Evolutionary conservation across 2,113 vertebrate genomes (phyloP).

Genomic region (Anhinga rufa): DNA sequence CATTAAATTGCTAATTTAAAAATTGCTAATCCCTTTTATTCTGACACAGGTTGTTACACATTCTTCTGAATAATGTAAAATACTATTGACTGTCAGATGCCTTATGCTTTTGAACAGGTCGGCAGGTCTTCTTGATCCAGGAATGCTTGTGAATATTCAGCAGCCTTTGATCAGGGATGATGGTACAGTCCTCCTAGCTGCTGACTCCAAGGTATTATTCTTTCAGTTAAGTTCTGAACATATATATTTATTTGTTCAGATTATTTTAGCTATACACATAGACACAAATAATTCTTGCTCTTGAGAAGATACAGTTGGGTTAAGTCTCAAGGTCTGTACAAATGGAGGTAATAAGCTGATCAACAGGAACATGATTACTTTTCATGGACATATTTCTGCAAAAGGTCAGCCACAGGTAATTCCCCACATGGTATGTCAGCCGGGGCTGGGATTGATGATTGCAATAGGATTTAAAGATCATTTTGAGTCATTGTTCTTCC

Average conservation of each 20-base stretch:
- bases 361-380: not conserved
- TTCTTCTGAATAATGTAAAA: not conserved
- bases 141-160: conserved; percentile 98
- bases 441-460: not conserved
- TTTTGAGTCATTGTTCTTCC: not conserved
- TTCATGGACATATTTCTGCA: not conserved
- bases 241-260: not conserved
- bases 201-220: conserved; percentile 86
- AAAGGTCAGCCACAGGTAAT: not conserved
- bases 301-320: not conserved
- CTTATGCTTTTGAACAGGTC: conserved; percentile 75
- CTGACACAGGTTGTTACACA: not conserved
- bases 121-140: conserved; percentile 87
- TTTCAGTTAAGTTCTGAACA: not conserved
- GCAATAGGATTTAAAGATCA: not conserved
- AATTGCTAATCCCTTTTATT: not conserved
- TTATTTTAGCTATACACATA: not conserved
- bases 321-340: not conserved
- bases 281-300: not conserved
- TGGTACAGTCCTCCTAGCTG: conserved; percentile 87
- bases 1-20: not conserved
- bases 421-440: not conserved
- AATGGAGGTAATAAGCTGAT: not conserved
- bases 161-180: conserved; percentile 94
- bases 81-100: not conserved